Percentiles rank a stretch among this genome's conserved stretches.
phyloP scores from a whole-genome alignment of 1,140 invertebrate species.

The Saccostrea echinata region DNA sequence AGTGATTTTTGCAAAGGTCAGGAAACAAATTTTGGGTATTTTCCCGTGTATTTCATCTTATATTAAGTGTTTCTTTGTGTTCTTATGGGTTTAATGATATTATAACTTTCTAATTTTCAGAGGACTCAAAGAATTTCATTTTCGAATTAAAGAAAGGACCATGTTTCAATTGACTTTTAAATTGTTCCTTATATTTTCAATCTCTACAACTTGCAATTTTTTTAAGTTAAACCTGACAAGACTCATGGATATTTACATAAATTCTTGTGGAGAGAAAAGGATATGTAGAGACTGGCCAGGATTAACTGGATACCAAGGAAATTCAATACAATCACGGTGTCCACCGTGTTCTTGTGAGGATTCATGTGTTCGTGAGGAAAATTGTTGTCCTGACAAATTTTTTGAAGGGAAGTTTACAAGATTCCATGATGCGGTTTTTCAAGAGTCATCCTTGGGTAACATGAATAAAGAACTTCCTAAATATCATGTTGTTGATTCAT shows the following conservation, averaged over 20 bases:
- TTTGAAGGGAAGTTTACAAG: background rate
- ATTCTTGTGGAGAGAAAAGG: background rate
- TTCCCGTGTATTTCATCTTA: too few relatives aligned
- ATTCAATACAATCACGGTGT: background rate
- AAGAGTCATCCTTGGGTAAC: background rate
- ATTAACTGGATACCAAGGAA: background rate
- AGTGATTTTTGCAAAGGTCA: too few relatives aligned
- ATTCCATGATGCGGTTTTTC: background rate
- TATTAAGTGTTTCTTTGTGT: too few relatives aligned
- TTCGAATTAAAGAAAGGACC: too few relatives aligned
- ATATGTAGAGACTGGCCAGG: background rate
- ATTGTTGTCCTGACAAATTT: slow-evolving; percentile 21
- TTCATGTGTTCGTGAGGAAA: background rate
- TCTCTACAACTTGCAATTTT: background rate
- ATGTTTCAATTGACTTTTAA: background rate
- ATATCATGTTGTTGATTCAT: background rate
- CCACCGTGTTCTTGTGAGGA: background rate
- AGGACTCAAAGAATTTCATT: too few relatives aligned
- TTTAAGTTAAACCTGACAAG: background rate
- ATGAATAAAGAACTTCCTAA: background rate
- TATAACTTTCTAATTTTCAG: too few relatives aligned
- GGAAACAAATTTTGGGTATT: too few relatives aligned
- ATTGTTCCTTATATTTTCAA: background rate
- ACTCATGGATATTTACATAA: background rate
- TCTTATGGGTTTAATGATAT: too few relatives aligned